Percentiles rank a stretch among this genome's conserved stretches.
Evolutionary conservation across 2,888 invertebrate genomes (phyloP).

Genomic region (Diarsia rubi): DNA sequence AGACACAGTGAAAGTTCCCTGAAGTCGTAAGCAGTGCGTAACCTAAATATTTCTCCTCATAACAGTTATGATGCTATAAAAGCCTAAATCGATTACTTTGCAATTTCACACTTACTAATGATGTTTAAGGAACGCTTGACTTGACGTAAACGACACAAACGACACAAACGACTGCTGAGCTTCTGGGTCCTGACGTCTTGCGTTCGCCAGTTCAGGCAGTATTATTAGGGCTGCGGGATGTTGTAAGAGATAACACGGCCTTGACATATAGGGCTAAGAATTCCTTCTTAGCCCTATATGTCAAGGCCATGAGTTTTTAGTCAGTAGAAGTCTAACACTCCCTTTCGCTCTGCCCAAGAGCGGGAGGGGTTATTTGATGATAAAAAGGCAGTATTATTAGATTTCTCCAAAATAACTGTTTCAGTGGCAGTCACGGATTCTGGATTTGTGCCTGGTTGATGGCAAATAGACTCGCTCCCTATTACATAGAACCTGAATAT

Average conservation of each 20-base stretch:
- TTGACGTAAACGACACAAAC: not conserved
- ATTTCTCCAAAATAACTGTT: not conserved
- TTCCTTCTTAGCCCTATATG: no score
- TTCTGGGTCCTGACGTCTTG: not conserved
- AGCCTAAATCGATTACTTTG: slow-evolving; percentile 22
- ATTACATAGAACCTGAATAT: not conserved
- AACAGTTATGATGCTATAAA: slow-evolving; percentile 23
- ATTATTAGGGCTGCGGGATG: no score
- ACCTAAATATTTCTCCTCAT: slow-evolving; percentile 33
- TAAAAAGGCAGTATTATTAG: not conserved
- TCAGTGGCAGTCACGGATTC: not conserved
- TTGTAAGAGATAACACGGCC: no score
- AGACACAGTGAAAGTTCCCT: slow-evolving; percentile 43
- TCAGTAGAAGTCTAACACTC: no score
- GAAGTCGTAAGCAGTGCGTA: slow-evolving; percentile 28
- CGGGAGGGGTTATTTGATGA: no score
- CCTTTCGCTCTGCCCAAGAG: no score
- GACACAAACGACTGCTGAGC: not conserved
- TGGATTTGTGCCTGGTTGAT: not conserved
- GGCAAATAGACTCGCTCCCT: not conserved
- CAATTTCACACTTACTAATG: slow-evolving; percentile 3
- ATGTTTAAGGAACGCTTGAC: not conserved
- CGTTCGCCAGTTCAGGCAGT: not conserved
- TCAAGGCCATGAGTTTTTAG: no score
- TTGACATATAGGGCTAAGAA: no score